Percentiles rank a stretch among this genome's conserved stretches.
These are phyloP conservation scores for Rapana venosa DNA, from an alignment of 2,888 invertebrate species.

Conservation along the genomic window DNA sequence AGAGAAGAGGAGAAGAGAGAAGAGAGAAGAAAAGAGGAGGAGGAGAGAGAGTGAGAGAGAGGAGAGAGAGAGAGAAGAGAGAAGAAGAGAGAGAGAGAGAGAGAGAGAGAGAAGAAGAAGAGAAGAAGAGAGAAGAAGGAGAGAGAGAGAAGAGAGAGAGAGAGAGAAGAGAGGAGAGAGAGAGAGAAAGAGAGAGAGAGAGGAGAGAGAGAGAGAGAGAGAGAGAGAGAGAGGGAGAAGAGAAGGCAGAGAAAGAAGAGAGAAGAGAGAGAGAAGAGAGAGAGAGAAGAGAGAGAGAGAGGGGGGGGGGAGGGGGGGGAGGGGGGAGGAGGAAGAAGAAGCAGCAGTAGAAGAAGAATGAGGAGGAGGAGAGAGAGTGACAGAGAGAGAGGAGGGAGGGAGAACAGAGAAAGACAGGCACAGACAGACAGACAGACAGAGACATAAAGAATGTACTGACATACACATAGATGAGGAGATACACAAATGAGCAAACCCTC, in stretches of 20 bases:
- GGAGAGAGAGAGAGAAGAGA: neutral
- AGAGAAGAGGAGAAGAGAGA: neutral
- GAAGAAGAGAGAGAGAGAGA: constrained; percentile 4
- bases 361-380: no score
- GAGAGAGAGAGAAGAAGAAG: neutral
- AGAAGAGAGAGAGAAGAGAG: no score
- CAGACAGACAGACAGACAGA: no score
- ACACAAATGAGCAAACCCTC: no score
- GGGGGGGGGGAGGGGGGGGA: neutral
- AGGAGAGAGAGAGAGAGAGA: neutral
- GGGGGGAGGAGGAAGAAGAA: neutral
- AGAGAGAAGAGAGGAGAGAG: neutral
- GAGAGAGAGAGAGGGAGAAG: neutral
- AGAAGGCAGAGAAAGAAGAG: no score
- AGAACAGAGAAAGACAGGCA: no score
- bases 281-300: neutral
- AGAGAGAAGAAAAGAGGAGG: neutral
- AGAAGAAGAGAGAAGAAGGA: no score
- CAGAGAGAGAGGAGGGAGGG: no score
- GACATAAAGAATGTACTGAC: no score
- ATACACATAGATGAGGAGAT: no score
- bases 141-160: no score
- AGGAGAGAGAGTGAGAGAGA: neutral
- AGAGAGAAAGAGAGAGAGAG: constrained; percentile 23
- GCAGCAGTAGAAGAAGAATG: no score